These are phyloP conservation scores for Heliconius congener DNA, from an alignment of 1,140 invertebrate genomes.

Conservation along the genomic window DNA sequence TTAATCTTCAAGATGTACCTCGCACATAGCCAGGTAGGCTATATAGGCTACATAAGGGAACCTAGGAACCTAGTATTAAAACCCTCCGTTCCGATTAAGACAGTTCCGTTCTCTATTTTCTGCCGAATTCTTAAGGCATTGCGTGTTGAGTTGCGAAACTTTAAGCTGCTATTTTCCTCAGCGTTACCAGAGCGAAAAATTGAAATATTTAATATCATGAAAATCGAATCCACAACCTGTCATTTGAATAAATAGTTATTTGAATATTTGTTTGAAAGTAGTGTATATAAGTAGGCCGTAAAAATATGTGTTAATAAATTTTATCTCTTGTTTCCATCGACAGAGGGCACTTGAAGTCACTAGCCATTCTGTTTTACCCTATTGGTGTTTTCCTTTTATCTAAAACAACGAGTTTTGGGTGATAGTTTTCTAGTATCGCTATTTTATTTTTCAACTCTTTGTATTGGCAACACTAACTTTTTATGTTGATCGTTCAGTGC, in stretches of 20 bases:
- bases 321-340: neutral
- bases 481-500: neutral
- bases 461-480: neutral
- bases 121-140: too few relatives aligned
- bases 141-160: too few relatives aligned
- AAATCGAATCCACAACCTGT: neutral
- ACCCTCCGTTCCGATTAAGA: too few relatives aligned
- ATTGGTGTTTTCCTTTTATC: slow-evolving; percentile 7
- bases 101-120: too few relatives aligned
- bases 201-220: too few relatives aligned
- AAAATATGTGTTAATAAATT: neutral
- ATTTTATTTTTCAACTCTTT: neutral
- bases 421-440: neutral
- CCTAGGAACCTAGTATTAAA: too few relatives aligned
- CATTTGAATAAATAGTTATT: neutral
- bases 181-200: too few relatives aligned
- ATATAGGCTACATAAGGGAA: too few relatives aligned
- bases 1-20: too few relatives aligned
- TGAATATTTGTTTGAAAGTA: neutral
- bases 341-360: neutral
- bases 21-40: too few relatives aligned
- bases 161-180: too few relatives aligned
- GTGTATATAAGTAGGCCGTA: neutral
- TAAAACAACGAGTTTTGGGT: neutral
- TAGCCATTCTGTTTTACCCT: neutral